Evolutionary conservation across 92 coral and sea anemone genomes (phyloP), one percentile per base, ranked within the genome.

Genomic region (Heteractis magnifica): DNA sequence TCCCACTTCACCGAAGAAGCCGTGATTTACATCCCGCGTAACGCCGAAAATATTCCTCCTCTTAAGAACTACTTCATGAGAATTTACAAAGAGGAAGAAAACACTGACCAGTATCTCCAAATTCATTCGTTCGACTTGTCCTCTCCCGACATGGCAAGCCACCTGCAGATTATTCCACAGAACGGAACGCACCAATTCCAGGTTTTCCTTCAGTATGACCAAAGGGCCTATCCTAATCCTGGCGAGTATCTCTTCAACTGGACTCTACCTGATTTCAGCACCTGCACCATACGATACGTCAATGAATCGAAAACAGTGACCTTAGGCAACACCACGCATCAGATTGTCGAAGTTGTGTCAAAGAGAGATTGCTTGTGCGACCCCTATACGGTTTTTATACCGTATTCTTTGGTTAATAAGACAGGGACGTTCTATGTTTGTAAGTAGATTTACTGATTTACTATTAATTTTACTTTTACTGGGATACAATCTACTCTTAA

Each of bases 231-330:
- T 14, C 71, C 83, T 11, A 87, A 88, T 8, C 86, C 81, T 4
- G 85, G 86, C 51, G 90, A 90, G 50, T 87, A 72, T 26, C 11
- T 76, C 19, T 51, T 19, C 52, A 88, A 88, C 79, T 91, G 92
- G 89, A 87, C 95, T 18, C 14, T 95, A 23, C 98, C 98, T 26
- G 89, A 95, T 74, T 86, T 86, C 65, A 88, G 93, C 71, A 73
- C 75, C 51, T 95, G 98, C 65, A 26, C 83, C 9, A 72, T 88
- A 77, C 75, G 75, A 52, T 85, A 88, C 49, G 81, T 79, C 16
- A 88, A 84, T 14, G 68, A 71, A 16, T 72, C 74, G 0, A 55
- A 72, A 52, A 59, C 15, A 10, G 64, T 41, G 6, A 85, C 77
- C 7, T 80, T 76, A 1, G 79, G 79, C 6, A 51, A 76, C 82